A percentile compares a stretch with the other conserved stretches of the same genome.
Evolutionary conservation across 2,888 invertebrate species (phyloP).

Genomic region (Deroplatys truncata): DNA sequence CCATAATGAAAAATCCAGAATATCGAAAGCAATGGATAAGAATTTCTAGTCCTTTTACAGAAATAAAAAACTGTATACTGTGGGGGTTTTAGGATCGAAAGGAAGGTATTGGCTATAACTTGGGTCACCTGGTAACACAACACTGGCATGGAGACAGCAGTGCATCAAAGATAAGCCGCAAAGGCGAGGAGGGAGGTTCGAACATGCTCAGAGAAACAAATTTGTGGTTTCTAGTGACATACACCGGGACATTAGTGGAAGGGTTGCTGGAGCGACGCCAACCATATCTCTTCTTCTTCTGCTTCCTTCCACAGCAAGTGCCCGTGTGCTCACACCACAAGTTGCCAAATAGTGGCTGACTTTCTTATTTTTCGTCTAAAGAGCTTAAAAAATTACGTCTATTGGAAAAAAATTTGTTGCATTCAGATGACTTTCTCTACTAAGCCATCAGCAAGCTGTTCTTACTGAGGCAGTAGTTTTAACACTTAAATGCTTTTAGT

Average conservation of each 20-base stretch:
- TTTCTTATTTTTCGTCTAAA: neutral
- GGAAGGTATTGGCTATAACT: neutral
- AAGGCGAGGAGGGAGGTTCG: neutral
- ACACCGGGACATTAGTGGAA: neutral
- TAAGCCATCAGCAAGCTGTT: no score
- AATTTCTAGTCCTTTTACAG: no score
- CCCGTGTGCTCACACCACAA: neutral
- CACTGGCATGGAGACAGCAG: neutral
- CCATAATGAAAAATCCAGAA: no score
- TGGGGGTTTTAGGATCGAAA: no score
- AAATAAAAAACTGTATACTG: no score
- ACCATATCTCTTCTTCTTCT: neutral
- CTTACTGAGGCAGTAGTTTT: no score
- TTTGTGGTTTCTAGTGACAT: slow-evolving; percentile 3
- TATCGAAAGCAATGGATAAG: no score
- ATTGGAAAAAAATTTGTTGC: neutral
- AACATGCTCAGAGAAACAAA: neutral
- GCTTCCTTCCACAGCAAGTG: neutral
- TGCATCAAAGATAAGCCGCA: neutral
- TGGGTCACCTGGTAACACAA: neutral
- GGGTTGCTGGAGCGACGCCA: neutral
- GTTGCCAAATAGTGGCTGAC: neutral
- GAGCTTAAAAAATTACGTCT: neutral
- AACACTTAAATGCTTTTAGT: no score
- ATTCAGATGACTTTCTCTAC: neutral